Evolutionary conservation across 2,113 vertebrate species (phyloP).

Genomic region (Brachyhypopomus occidentalis): DNA sequence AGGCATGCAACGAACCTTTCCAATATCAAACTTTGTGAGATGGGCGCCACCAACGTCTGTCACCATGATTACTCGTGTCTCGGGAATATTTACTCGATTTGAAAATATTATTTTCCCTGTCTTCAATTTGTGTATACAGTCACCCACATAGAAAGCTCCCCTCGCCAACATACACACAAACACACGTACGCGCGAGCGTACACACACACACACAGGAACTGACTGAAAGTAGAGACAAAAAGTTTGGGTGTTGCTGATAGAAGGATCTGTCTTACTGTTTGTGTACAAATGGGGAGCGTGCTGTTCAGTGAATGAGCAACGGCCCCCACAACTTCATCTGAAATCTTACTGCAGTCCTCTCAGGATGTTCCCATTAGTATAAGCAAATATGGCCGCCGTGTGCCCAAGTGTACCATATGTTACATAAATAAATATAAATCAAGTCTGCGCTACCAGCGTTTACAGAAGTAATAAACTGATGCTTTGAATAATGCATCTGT

Average conservation of each 20-base stretch:
- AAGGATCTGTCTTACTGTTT: slow-evolving; percentile 23
- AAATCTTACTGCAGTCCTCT: background rate
- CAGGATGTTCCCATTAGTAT: background rate
- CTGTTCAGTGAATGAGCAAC: slow-evolving; percentile 27
- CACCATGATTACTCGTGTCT: slow-evolving; percentile 34
- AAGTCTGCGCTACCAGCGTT: slow-evolving; percentile 13
- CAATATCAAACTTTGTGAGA: slow-evolving; percentile 29
- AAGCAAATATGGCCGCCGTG: background rate
- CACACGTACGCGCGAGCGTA: background rate
- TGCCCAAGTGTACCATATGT: background rate
- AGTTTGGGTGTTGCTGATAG: slow-evolving; percentile 22
- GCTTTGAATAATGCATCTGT: slow-evolving; percentile 21
- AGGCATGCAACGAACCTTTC: slow-evolving; percentile 1
- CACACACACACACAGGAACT: background rate
- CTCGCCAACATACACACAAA: background rate
- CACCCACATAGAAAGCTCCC: slow-evolving; percentile 48
- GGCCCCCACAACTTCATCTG: background rate
- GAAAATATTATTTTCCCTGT: slow-evolving; percentile 48
- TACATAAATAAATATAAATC: background rate
- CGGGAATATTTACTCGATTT: slow-evolving; percentile 39
- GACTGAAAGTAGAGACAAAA: slow-evolving; percentile 16
- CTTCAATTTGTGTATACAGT: slow-evolving; percentile 41
- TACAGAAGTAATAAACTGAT: slow-evolving; percentile 34
- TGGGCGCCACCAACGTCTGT: slow-evolving; percentile 23
- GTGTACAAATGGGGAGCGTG: slow-evolving; percentile 10